Evolutionary conservation across 2,797 vertebrate genomes (phyloP), one percentile per base, ranked within the genome.

Genomic region (Typhlichthys eigenmanni): DNA sequence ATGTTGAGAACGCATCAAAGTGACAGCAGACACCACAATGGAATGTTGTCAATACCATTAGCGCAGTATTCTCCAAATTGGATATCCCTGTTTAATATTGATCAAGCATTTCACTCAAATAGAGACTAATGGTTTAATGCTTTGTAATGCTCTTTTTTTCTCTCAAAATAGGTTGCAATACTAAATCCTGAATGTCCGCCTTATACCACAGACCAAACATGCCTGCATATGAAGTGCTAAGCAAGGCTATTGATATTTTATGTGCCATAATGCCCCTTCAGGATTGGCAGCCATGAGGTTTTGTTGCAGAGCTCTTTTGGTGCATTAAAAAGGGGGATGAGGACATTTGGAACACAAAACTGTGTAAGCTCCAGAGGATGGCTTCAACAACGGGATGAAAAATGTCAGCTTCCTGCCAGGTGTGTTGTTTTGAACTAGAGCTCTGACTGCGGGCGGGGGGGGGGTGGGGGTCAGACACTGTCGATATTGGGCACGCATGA

Each of bases 11-110:
- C 38, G 38, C 38, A 43, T 43, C 8, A 43, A 10, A 53, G 16
- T 11, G 51, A 48, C 47, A 48, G 47, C n/a, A 14, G 76, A 80
- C 74, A 72, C 66, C 76, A 68, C 68, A 71, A 69, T 69, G 66
- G 61, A 72, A 72, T 79, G 66, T 75, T 58, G 62, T 74, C 71
- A 70, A 11, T 71, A 72, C 79, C 80, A 84, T 84, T 80, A 82
- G 58, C 38, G 47, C 13, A 17, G 13, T 13, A 11, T 62, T 52
- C 24, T 57, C 19, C 12, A 45, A 29, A 54, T 34, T 48, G n/a
- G 2, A 32, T 24, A 24, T 17, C 24, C 3, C 5, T 1, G 5
- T 47, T 47, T 8, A 24, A 49, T 49, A 43, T 43, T 43, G 24
- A 24, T 24, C 24, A 24, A 24, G 24, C 24, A 24, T 24, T 24